Percentiles rank a stretch among this genome's conserved stretches.
phyloP scores from a whole-genome alignment of 2,113 vertebrate species.

The Equus quagga region DNA sequence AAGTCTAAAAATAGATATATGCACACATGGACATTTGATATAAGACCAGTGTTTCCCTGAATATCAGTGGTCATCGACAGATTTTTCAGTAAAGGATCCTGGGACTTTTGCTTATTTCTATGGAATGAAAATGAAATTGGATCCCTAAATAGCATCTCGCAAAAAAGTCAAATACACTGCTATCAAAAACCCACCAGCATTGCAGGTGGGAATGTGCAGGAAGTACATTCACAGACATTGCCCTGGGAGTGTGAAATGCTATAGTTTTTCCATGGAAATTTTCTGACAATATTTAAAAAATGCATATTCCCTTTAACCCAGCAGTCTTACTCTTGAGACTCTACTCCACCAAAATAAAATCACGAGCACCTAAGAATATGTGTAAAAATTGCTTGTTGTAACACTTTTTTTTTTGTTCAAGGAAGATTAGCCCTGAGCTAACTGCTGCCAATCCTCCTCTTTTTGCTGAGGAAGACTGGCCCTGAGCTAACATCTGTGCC shows the following conservation, averaged over 20 bases:
- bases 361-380: background rate
- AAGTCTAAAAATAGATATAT: background rate
- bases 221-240: background rate
- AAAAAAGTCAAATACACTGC: background rate
- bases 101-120: background rate
- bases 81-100: background rate
- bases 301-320: background rate
- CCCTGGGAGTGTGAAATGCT: background rate
- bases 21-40: background rate
- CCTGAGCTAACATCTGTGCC: too few relatives aligned
- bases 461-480: too few relatives aligned
- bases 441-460: too few relatives aligned
- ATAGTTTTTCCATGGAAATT: background rate
- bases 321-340: background rate
- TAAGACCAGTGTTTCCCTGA: background rate
- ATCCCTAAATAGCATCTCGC: background rate
- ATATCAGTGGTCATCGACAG: background rate
- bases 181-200: background rate
- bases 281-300: background rate
- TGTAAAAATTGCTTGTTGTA: background rate
- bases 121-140: background rate
- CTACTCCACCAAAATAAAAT: background rate
- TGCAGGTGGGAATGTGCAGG: background rate
- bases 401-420: background rate
- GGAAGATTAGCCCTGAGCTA: too few relatives aligned